Evolutionary conservation across 2,888 invertebrate species (phyloP).

Genomic region (Callinectes sapidus): DNA sequence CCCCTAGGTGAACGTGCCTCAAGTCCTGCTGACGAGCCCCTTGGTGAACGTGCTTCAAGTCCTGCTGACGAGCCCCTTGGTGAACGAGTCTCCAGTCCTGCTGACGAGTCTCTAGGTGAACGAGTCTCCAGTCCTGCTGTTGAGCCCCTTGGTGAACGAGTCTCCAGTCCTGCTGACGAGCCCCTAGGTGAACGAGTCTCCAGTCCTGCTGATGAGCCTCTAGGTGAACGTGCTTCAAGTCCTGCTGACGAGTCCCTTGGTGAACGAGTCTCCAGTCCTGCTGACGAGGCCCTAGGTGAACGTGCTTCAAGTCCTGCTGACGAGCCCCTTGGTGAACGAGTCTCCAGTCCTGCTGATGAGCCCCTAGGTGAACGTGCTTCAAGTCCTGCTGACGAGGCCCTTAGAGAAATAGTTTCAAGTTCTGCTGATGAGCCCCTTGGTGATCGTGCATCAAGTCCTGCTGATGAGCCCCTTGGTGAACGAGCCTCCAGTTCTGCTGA

Average conservation of each 20-base stretch:
- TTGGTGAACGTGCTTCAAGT: slow-evolving; percentile 7
- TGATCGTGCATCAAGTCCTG: neutral
- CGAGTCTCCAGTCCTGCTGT: neutral
- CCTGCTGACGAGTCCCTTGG: neutral
- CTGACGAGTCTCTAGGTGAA: neutral
- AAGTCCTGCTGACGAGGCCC: neutral
- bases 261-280: neutral
- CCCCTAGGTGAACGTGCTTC: neutral
- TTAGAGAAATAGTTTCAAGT: neutral
- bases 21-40: neutral
- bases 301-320: slow-evolving; percentile 3
- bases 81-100: neutral
- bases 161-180: neutral
- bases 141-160: neutral
- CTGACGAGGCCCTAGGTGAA: neutral
- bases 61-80: neutral
- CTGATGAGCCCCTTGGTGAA: neutral
- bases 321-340: slow-evolving; percentile 13
- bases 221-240: neutral
- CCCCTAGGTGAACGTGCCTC: neutral
- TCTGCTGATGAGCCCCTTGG: slow-evolving; percentile 5
- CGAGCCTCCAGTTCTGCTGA: neutral
- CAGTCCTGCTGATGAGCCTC: neutral
- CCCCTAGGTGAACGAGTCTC: neutral
- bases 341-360: neutral